Percentiles rank a stretch among this genome's conserved stretches.
phyloP scores from a whole-genome alignment of 2,797 vertebrate species.

The Aselliscus stoliczkanus region DNA sequence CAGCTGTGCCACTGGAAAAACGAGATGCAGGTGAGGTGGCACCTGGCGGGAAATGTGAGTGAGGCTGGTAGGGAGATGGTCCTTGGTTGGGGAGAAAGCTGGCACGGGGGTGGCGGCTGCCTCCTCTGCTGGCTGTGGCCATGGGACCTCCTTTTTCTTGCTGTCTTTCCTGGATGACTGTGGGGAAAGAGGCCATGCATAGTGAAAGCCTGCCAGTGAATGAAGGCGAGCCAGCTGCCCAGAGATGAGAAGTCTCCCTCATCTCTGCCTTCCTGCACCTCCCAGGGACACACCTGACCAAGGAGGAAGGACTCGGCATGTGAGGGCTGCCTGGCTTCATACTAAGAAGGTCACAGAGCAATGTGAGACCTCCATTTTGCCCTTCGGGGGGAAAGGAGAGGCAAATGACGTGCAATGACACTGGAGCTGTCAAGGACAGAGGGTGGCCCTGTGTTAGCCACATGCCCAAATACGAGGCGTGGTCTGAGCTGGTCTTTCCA shows the following conservation, averaged over 20 bases:
- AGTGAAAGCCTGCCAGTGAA: neutral
- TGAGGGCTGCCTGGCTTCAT: neutral
- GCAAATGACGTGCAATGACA: accelerated
- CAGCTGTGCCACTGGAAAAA: constrained; percentile 24
- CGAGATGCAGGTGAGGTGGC: neutral
- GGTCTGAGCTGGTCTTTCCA: neutral
- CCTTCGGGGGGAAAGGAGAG: neutral
- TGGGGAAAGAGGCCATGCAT: accelerated
- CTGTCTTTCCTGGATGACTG: neutral
- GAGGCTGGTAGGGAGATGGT: neutral
- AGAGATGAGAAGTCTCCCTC: accelerated
- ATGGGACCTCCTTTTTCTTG: neutral
- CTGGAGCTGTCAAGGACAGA: too few relatives aligned
- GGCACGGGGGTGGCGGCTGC: accelerated
- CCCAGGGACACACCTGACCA: neutral
- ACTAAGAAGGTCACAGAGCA: neutral
- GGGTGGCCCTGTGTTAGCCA: neutral
- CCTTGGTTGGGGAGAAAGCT: neutral
- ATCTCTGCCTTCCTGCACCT: neutral
- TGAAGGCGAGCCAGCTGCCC: neutral
- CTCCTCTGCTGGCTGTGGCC: neutral
- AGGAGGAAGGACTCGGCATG: neutral
- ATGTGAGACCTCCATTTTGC: neutral
- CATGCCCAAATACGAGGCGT: neutral
- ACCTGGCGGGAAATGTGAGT: neutral